phyloP scores from a whole-genome alignment of 2,113 vertebrate species.

The Falco punctatus region DNA sequence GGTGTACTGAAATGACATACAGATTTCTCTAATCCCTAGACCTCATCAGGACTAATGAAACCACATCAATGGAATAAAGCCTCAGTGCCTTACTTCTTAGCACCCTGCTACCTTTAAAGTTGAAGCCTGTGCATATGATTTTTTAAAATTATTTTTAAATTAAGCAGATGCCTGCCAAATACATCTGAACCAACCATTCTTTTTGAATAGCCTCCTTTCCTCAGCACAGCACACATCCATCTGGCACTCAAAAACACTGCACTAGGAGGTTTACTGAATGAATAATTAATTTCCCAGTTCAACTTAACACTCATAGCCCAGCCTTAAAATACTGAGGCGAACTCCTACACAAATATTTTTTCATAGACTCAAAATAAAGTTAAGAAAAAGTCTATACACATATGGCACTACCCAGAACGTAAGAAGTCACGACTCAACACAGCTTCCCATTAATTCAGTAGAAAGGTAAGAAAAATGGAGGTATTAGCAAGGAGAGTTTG shows the following conservation, averaged over 20 bases:
- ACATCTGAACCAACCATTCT: neutral
- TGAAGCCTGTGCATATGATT: neutral
- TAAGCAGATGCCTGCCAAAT: neutral
- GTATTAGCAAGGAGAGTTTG: neutral
- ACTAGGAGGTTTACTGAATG: neutral
- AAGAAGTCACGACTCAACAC: neutral
- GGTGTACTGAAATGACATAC: neutral
- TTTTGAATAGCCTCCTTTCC: neutral
- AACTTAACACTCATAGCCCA: neutral
- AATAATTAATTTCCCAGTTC: slow-evolving; percentile 2
- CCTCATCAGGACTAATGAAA: neutral
- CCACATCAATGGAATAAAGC: neutral
- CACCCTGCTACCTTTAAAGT: neutral
- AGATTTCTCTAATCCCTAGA: neutral
- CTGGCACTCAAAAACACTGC: neutral
- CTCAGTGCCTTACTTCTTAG: neutral
- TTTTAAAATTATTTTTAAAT: neutral
- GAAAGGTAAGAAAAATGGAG: neutral
- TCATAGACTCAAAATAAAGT: neutral
- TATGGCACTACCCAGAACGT: neutral
- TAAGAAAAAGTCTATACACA: neutral
- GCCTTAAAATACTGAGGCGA: neutral
- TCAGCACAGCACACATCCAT: neutral
- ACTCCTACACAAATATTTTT: neutral
- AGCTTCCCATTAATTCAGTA: neutral